Conservation (phyloP, 2,797 vertebrate genomes). For the Oreonectes daqikongensis region DNA sequence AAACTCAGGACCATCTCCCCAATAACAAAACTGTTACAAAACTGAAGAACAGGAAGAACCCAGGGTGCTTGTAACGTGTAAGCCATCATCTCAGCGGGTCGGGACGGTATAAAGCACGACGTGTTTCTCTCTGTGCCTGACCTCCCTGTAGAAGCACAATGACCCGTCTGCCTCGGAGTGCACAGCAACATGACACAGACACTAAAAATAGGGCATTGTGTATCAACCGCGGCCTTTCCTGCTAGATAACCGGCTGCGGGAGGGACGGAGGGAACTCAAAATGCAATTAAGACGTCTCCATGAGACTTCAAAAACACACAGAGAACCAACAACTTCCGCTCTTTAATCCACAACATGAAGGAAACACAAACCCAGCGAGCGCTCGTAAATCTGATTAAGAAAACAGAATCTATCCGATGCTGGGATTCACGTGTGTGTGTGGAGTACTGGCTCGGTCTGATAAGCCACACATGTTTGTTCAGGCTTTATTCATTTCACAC, state of each 20-base stretch:
- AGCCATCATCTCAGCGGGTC: background rate
- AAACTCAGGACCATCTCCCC: background rate
- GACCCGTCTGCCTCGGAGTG: slow-evolving; percentile 51
- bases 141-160: slow-evolving; percentile 13
- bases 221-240: slow-evolving; percentile 67
- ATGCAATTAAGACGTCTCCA: slow-evolving; percentile 74
- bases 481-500: slow-evolving; percentile 50
- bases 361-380: slow-evolving; percentile 60
- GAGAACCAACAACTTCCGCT: slow-evolving; percentile 61
- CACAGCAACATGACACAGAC: slow-evolving; percentile 64
- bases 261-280: slow-evolving; percentile 46
- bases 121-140: background rate
- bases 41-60: background rate
- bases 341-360: slow-evolving; percentile 68
- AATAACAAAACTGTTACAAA: background rate
- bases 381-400: slow-evolving; percentile 60
- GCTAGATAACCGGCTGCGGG: slow-evolving; percentile 67
- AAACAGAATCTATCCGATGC: slow-evolving; percentile 30
- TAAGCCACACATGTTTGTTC: slow-evolving; percentile 62
- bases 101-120: background rate
- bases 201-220: slow-evolving; percentile 72
- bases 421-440: slow-evolving; percentile 49
- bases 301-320: slow-evolving; percentile 72
- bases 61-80: background rate
- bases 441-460: slow-evolving; percentile 48